Evolutionary conservation across 2,797 vertebrate genomes (phyloP).

Genomic region (Helarctos malayanus): DNA sequence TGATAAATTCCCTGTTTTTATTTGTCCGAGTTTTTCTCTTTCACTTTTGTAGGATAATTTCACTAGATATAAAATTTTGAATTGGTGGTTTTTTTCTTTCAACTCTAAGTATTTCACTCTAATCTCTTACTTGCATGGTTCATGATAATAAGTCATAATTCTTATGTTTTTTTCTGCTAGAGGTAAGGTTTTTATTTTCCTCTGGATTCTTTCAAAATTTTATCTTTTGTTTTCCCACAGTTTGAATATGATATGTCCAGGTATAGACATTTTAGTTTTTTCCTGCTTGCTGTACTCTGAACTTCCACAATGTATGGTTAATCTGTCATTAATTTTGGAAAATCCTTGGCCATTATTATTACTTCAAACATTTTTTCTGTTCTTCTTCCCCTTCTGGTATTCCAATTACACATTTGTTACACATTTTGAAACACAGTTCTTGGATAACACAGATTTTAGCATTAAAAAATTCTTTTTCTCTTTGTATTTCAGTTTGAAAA

Average conservation of each 20-base stretch:
- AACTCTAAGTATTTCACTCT: background rate
- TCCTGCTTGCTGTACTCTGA: background rate
- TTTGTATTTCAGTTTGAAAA: conserved; percentile 12
- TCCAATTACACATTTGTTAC: background rate
- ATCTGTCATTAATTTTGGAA: background rate
- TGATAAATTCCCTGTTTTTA: background rate
- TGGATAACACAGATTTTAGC: background rate
- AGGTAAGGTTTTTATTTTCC: background rate
- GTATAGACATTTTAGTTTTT: background rate
- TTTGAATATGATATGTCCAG: background rate
- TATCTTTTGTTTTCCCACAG: no score
- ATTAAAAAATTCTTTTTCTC: background rate
- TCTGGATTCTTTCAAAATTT: background rate
- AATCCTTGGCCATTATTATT: background rate
- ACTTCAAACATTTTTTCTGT: background rate
- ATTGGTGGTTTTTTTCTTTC: background rate
- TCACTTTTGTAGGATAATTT: conserved; percentile 1
- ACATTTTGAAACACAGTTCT: background rate
- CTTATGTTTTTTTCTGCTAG: background rate
- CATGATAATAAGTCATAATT: background rate
- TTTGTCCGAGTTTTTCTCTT: background rate
- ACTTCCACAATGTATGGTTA: background rate
- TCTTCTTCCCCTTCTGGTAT: background rate
- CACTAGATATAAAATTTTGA: background rate
- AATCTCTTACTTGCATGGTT: background rate